A percentile compares a stretch with the other conserved stretches of the same genome.
Evolutionary conservation across 1,140 invertebrate genomes (phyloP).

Genomic region (Phymastichus coffea): DNA sequence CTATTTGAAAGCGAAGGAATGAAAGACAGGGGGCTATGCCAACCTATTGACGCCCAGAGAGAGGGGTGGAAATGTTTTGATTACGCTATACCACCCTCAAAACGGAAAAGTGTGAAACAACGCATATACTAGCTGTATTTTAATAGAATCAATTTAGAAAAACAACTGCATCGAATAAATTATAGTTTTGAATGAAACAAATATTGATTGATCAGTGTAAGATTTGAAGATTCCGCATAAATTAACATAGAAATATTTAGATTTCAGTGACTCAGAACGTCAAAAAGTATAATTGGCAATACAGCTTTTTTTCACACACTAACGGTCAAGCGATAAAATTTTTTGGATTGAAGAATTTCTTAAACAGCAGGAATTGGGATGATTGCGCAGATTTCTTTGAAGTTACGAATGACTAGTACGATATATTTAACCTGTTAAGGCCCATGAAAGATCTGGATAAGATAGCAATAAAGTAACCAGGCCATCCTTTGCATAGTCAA

Average conservation of each 20-base stretch:
- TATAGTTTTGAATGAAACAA: not conserved
- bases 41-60: too few species aligned
- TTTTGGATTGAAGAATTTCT: not conserved
- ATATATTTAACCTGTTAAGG: conserved; percentile 26
- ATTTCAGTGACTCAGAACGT: not conserved
- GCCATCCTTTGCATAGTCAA: too few species aligned
- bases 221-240: not conserved
- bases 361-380: not conserved
- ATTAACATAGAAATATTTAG: conserved; percentile 2
- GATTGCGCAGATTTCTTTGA: not conserved
- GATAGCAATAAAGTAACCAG: too few species aligned
- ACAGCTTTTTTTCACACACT: conserved; percentile 13
- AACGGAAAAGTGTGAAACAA: too few species aligned
- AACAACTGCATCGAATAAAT: too few species aligned
- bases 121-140: too few species aligned
- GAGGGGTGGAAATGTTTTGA: too few species aligned
- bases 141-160: conserved; percentile 26
- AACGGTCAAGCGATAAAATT: not conserved
- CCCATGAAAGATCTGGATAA: too few species aligned
- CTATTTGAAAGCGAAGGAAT: too few species aligned
- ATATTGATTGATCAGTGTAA: not conserved
- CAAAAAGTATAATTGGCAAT: conserved; percentile 4
- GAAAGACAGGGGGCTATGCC: too few species aligned
- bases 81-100: too few species aligned
- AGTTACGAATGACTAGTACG: conserved; percentile 20